Evolutionary conservation across 2,113 vertebrate genomes (phyloP), one percentile per base, ranked within the genome.

Genomic region (Phyllopteryx taeniolatus): DNA sequence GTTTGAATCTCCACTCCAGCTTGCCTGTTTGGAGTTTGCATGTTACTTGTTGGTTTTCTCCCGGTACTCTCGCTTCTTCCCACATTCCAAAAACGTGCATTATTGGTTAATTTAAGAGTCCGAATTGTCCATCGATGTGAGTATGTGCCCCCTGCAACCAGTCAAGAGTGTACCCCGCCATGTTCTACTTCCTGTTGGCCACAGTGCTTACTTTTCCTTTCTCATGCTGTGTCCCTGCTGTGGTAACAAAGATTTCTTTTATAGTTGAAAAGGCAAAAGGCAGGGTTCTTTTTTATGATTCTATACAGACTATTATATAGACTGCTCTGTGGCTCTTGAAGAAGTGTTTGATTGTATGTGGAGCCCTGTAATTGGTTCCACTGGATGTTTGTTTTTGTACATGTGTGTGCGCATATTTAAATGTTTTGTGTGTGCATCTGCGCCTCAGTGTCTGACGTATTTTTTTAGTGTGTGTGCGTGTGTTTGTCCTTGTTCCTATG

Each of bases 401-500:
- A 6, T 46, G 35, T 67, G 67, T 47, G 62, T 54, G 20, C 54
- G 66, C 13, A 15, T 13, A 33, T 74, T 60, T 64, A 43, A 39
- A 42, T 54, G 61, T 57, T 77, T 66, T 60, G 20, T 59, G 65
- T 71, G 27, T 77, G 43, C 35, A 47, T 60, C 64, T 68, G 27
- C 13, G 53, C 20, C 46, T 59, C 42, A 8, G 43, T 70, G 47
- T 59, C 54, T 51, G 43, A 20, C 12, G 61, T 73, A n/a, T 10
- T 47, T 2, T 74, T 27, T 72, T 33, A 33, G 35, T 64, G 20
- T 54, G 31, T 68, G 19, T 76, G 44, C 71, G 27, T 67, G 64
- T 56, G 20, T 82, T 65, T 69, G 66, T 78, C 64, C 63, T 67
- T 79, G 39, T 74, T 64, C 44, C 43, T 70, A 71, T 81, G 46